Evolutionary conservation across 2,113 vertebrate species (phyloP), one percentile per base, ranked within the genome.

Genomic region (Labrus mixtus): DNA sequence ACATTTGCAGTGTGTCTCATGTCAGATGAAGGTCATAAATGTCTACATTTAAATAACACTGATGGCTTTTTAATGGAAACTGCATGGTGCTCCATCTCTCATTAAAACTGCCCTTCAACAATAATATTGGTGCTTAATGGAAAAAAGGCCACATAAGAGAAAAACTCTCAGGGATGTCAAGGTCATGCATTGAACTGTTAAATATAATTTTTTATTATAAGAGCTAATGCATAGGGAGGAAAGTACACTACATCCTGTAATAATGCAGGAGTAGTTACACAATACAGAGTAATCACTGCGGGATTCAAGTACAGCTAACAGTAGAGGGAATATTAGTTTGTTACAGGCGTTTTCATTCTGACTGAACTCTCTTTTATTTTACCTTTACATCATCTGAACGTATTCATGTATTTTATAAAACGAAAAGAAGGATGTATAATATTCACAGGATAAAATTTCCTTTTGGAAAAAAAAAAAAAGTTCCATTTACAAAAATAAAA

Each of bases 21-120:
- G 53, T 62, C 64, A 58, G 62, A 77, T 68, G 56, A 61, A 83
- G 69, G 79, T 74, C 77, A 70, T 10, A 53, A 76, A 77, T 62
- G 76, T 83, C 80, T 37, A 19, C 29, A 71, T 82, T 50, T 77
- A 59, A 63, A 77, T 71, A 82, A 69, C 57, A 73, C 64, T 80
- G 62, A 88, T 51, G 77, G 25, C 29, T 62, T 65, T 81, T 81
- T 65, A 84, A 78, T 78, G 67, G 75, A 78, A 84, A 76, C 55
- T 65, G 36, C 72, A 25, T 36, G 43, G 36, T 17, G n/a, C 66
- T 61, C 51, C 54, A 68, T 56, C 59, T 69, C 74, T 68, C 37
- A 75, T 82, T 86, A 81, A 82, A 86, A 79, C 67, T 76, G 67
- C 80, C 80, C 80, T 83, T 83, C 70, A 78, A 43, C 48, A 65